Percentiles rank a stretch among this genome's conserved stretches.
Evolutionary conservation across 2,888 invertebrate genomes (phyloP).

Genomic region (Stenotaenia linearis): DNA sequence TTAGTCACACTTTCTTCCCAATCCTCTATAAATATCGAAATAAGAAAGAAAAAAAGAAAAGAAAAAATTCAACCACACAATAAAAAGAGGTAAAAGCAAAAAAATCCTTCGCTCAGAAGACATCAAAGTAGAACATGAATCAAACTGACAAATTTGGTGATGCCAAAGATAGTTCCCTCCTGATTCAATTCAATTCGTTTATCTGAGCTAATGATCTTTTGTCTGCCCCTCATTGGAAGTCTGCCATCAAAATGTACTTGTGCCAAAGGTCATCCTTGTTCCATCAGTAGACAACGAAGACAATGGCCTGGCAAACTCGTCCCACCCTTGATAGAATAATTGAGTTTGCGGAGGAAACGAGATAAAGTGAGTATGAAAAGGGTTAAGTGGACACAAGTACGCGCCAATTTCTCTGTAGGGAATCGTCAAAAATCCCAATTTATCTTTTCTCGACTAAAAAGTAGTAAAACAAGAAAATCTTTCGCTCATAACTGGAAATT

Average conservation of each 20-base stretch:
- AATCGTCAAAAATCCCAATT: not conserved
- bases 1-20: slow-evolving; percentile 27
- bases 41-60: not conserved
- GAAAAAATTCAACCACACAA: not conserved
- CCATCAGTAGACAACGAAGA: slow-evolving; percentile 19
- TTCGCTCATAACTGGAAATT: not conserved
- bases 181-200: slow-evolving; percentile 24
- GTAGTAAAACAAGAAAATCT: not conserved
- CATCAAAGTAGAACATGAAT: not conserved
- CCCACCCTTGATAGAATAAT: slow-evolving; percentile 21
- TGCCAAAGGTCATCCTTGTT: slow-evolving; percentile 20
- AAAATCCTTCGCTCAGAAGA: not conserved
- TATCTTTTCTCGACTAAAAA: not conserved
- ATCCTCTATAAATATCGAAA: not conserved
- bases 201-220: slow-evolving; percentile 26
- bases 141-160: slow-evolving; percentile 16
- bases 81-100: not conserved
- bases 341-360: slow-evolving; percentile 26
- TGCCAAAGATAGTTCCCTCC: slow-evolving; percentile 24
- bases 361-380: slow-evolving; percentile 19
- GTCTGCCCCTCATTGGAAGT: slow-evolving; percentile 14
- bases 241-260: slow-evolving; percentile 14
- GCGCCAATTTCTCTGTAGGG: slow-evolving; percentile 8
- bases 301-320: slow-evolving; percentile 14
- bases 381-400: slow-evolving; percentile 17